phyloP scores from a whole-genome alignment of 2,888 invertebrate genomes.

The Tipula unca region DNA sequence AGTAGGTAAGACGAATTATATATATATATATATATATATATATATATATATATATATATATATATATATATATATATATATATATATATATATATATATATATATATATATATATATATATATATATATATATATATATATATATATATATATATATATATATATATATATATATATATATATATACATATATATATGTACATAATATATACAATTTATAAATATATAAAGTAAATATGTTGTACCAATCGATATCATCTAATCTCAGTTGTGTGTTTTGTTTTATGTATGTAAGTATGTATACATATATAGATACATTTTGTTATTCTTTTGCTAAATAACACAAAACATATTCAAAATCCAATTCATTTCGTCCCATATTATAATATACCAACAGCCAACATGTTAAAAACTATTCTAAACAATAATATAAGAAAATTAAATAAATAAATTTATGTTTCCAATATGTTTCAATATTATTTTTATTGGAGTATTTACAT shows the following conservation, averaged over 20 bases:
- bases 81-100: too few relatives aligned
- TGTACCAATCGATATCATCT: not conserved
- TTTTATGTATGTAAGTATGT: too few relatives aligned
- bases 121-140: too few relatives aligned
- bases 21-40: not conserved
- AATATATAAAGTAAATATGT: not conserved
- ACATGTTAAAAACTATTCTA: not conserved
- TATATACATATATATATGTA: not conserved
- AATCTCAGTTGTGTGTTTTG: not conserved
- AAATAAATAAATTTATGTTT: conserved; percentile 8
- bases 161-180: not conserved
- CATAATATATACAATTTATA: too few relatives aligned
- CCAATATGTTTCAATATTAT: not conserved
- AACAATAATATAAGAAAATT: not conserved
- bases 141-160: not conserved
- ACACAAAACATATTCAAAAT: not conserved
- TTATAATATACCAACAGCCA: not conserved
- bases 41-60: too few relatives aligned
- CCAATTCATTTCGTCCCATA: not conserved
- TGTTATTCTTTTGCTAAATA: not conserved
- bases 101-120: too few relatives aligned
- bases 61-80: too few relatives aligned
- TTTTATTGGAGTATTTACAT: conserved; percentile 2
- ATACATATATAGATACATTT: not conserved
- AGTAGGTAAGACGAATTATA: not conserved